Conservation (phyloP, 2,888 invertebrate genomes). For the Eugnorisma glareosa region DNA sequence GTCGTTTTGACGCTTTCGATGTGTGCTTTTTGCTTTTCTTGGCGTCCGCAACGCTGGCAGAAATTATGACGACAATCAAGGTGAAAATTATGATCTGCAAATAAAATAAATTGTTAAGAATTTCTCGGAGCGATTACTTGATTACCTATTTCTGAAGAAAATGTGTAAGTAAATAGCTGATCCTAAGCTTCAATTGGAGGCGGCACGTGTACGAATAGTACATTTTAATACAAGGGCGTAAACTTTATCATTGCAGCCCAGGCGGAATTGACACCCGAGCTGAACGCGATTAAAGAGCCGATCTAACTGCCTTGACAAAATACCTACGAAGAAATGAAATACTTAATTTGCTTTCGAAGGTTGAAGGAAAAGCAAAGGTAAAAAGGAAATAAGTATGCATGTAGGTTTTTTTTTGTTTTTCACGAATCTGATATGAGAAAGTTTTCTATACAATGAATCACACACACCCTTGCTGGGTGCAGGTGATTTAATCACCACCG, state of each 20-base stretch:
- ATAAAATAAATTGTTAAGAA: conserved; percentile 1
- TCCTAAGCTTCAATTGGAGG: neutral
- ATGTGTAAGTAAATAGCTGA: neutral
- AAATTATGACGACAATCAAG: conserved; percentile 49
- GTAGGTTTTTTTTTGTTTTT: neutral
- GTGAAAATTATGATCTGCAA: conserved; percentile 71
- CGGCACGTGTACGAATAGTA: neutral
- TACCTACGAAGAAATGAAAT: no score
- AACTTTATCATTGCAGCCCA: neutral
- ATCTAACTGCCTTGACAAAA: neutral
- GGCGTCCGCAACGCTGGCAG: conserved; percentile 41
- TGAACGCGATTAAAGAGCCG: neutral
- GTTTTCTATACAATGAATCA: neutral
- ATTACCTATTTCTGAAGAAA: neutral
- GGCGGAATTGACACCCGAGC: no score
- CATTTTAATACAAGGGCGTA: neutral
- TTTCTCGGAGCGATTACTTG: neutral
- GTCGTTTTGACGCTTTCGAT: conserved; percentile 25
- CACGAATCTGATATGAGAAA: neutral
- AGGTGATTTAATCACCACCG: neutral
- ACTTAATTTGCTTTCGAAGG: neutral
- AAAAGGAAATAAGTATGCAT: no score
- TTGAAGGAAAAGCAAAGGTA: neutral
- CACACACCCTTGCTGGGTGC: neutral
- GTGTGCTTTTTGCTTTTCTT: conserved; percentile 48